Evolutionary conservation across 2,888 invertebrate species (phyloP).

Genomic region (Calameuta pallipes): DNA sequence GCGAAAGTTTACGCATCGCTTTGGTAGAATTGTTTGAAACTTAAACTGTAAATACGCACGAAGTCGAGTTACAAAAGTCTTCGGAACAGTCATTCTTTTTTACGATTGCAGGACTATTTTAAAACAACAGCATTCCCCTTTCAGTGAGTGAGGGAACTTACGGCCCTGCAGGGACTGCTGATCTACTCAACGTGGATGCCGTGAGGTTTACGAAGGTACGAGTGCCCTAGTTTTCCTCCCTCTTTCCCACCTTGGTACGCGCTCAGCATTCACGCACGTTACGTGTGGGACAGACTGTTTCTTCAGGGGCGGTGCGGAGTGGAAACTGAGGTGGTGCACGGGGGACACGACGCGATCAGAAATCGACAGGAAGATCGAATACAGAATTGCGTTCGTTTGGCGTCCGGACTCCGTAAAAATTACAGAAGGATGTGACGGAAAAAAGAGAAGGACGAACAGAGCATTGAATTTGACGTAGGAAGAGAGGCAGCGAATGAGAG

Average conservation of each 20-base stretch:
- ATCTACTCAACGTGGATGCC: neutral
- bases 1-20: conserved; percentile 16
- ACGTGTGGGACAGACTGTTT: neutral
- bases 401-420: conserved; percentile 23
- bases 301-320: neutral
- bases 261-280: neutral
- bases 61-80: conserved; percentile 24
- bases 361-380: neutral
- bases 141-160: conserved; percentile 26
- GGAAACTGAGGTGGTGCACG: neutral
- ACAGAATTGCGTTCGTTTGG: conserved; percentile 31
- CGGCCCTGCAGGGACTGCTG: conserved; percentile 9
- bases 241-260: neutral
- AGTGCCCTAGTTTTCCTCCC: neutral
- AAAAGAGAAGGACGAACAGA: neutral
- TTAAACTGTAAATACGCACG: conserved; percentile 22
- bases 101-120: conserved; percentile 59
- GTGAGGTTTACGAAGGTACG: neutral
- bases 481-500: neutral
- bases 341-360: neutral
- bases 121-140: conserved; percentile 53
- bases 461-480: neutral
- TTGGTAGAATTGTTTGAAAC: conserved; percentile 24
- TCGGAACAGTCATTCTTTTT: conserved; percentile 52
- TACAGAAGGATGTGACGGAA: neutral